Base-by-base conservation (phyloP, 2,888 invertebrate genomes). In the Mythimna lalbum region DNA sequence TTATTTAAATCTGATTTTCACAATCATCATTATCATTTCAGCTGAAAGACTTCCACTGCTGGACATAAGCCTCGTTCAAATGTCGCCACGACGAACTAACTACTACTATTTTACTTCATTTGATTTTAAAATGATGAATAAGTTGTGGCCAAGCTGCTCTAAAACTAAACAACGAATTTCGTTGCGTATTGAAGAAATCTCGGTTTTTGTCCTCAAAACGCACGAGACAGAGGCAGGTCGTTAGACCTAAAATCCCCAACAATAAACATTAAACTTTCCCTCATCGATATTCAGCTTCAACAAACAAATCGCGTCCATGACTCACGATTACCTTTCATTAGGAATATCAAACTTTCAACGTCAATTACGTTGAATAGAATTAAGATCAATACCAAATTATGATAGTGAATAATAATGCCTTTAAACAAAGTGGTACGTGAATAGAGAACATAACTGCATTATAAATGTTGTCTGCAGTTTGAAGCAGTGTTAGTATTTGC, bases 301-400 rank as follows among this genome's bases (percentile, higher is more conserved):
- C 52, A 63, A 81, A 81, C 60, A 68, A 68, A 80, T 57, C 12
- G 39, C 50, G 39, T 12, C 23, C 62, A 71, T 66, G 60, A 81
- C 31, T 77, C 66, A 81, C 66, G 31, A 63, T 81, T 43, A 63
- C 63, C 63, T 67, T 70, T 72, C 82, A 78, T 78, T 68, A 62
- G 10, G 47, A 49, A 73, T 69, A 60, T 79, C 66, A 47, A 79
- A 80, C 66, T 82, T 82, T 74, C 59, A 39, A 69, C 36, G n/a
- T 73, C 60, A 82, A n/a, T n/a, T n/a, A n/a, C n/a, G n/a, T 82
- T 67, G 82, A 82, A 70, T 80, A 19, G 82, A 62, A 70, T 68
- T 65, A 57, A 61, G 49, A 80, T 80, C 66, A 62, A 75, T 63
- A 57, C 36, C 19, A 43, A 80, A 82, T 75, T 60, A 74, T 79